A percentile compares a stretch with the other conserved stretches of the same genome.
phyloP scores from a whole-genome alignment of 2,888 invertebrate species.

The Acholoe squamosa region DNA sequence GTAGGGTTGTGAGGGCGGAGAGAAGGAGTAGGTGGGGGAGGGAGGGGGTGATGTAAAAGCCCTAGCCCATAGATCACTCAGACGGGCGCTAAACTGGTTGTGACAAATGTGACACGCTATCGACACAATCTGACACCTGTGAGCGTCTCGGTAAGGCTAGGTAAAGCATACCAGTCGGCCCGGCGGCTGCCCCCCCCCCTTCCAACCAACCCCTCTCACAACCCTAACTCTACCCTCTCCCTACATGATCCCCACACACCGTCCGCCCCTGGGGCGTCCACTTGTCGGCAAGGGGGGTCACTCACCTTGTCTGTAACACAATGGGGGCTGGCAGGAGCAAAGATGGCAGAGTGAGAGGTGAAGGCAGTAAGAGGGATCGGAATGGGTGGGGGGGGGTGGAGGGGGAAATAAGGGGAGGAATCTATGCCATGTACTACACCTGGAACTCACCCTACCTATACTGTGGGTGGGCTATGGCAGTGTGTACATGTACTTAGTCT shows the following conservation, averaged over 20 bases:
- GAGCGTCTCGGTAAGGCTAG: constrained; percentile 33
- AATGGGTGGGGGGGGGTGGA: neutral
- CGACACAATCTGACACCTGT: constrained; percentile 44
- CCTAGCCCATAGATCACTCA: constrained; percentile 35
- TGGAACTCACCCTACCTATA: neutral
- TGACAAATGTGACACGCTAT: constrained; percentile 44
- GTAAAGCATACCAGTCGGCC: constrained; percentile 36
- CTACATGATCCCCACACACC: neutral
- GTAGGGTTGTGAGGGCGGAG: too few relatives aligned
- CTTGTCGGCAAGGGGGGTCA: constrained; percentile 19
- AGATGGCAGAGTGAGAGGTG: constrained; percentile 14
- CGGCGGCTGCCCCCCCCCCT: neutral
- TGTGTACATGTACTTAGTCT: neutral
- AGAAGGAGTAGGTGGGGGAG: neutral
- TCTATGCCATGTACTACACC: neutral
- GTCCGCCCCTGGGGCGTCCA: neutral
- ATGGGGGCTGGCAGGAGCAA: constrained; percentile 24
- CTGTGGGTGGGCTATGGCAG: neutral
- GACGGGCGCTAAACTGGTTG: constrained; percentile 32
- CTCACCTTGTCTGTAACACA: constrained; percentile 38
- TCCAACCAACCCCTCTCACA: too few relatives aligned
- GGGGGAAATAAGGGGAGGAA: neutral
- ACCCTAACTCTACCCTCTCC: neutral
- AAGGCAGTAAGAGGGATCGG: neutral
- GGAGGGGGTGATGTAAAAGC: constrained; percentile 24